Evolutionary conservation across 2,888 invertebrate genomes (phyloP), one percentile per base, ranked within the genome.

Genomic region (Drosophila macrospina): DNA sequence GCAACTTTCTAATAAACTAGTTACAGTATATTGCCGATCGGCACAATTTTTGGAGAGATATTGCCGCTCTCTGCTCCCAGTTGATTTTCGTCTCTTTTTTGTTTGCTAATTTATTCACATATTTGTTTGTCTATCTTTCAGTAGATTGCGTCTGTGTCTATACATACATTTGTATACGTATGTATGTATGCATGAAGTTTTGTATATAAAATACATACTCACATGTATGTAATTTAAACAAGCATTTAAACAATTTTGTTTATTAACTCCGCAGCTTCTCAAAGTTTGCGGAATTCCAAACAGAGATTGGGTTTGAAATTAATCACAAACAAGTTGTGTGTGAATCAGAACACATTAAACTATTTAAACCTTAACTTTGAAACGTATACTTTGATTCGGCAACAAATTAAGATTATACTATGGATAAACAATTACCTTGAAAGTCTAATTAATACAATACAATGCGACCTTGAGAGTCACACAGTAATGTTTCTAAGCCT

Each of bases 1-100:
- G 64, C 76, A 75, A 70, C 86, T 87, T 87, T 87, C 82, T 79
- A 82, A 84, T 81, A 59, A 81, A 82, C 73, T 63, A 47, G 59
- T 47, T 68, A 60, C 73, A 56, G 54, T 51, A 6, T 6, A 68
- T 45, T 68, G 63, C 36, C 2, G 55, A 73, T 77, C 50, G 32
- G 16, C 42, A 13, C 7, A 28, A 15, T 34, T 47, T 66, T 44
- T 6, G 32, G 10, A 52, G 64, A 65, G 42, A 47, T 45, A 48
- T 45, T 42, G 34, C 51, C 37, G 47, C 32, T 59, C 44, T 52
- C 42, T 26, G 10, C 32, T 15, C 52, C 36, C 36, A 26, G 16
- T 26, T 39, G 11, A 16, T 41, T 32, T 52, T 32, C 4, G n/a
- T 57, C 28, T 30, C 30, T 39, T 11, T 48, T 41, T 4, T 41